Conservation (phyloP, 2,797 vertebrate genomes). For the Hippopotamyrus pictus region DNA sequence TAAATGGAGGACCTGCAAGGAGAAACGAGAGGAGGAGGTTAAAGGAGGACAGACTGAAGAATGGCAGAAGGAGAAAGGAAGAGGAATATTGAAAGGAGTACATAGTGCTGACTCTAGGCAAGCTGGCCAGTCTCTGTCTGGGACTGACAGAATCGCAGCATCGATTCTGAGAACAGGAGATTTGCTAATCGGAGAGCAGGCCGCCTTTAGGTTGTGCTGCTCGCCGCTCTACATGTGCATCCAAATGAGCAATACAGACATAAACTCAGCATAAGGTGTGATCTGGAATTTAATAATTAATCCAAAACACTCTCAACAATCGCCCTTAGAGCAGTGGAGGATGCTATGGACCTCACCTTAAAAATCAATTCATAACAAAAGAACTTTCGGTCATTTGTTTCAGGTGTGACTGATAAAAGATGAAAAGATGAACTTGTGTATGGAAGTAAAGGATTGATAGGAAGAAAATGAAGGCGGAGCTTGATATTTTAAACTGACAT, state of each 20-base stretch:
- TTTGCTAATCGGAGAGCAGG: constrained; percentile 23
- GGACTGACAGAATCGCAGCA: constrained; percentile 46
- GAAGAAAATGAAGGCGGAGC: not conserved
- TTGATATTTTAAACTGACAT: not conserved
- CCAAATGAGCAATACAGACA: not conserved
- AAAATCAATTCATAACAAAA: not conserved
- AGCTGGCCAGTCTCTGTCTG: constrained; percentile 37
- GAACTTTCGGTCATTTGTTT: not conserved
- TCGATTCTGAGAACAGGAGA: constrained; percentile 51
- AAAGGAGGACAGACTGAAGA: constrained; percentile 2
- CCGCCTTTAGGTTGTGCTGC: not conserved
- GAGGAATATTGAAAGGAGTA: constrained; percentile 19
- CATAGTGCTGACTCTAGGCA: constrained; percentile 50
- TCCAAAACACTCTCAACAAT: not conserved
- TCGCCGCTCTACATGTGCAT: not conserved
- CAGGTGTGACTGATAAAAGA: not conserved
- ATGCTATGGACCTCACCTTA: not conserved
- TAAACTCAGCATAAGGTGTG: not conserved
- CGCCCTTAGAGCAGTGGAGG: not conserved
- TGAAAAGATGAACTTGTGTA: not conserved
- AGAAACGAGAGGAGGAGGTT: constrained; percentile 19
- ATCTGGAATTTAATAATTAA: not conserved
- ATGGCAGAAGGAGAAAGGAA: constrained; percentile 16
- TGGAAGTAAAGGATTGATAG: not conserved
- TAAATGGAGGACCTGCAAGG: not conserved